Conservation (phyloP, 2,888 invertebrate species). For the Platynereis dumerilii region DNA sequence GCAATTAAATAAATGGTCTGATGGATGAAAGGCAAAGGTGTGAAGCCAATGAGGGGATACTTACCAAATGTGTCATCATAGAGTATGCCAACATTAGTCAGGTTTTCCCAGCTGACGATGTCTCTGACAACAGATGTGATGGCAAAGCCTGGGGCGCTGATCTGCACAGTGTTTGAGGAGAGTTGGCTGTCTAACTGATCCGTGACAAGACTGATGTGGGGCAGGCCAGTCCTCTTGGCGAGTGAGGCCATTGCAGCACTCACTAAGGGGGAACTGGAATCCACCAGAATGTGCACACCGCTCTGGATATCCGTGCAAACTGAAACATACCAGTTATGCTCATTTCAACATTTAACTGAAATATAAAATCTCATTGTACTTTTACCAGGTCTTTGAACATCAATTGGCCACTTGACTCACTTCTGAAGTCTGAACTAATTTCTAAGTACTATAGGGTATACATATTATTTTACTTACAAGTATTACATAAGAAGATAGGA, state of each 20-base stretch:
- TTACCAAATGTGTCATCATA: slow-evolving; percentile 86
- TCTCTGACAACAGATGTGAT: slow-evolving; percentile 83
- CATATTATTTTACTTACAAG: no score
- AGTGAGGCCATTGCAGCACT: slow-evolving; percentile 47
- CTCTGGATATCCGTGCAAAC: slow-evolving; percentile 43
- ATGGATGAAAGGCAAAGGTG: no score
- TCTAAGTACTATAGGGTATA: no score
- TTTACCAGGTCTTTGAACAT: no score
- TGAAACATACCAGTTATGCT: no score
- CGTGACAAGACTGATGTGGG: slow-evolving; percentile 49
- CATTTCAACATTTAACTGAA: no score
- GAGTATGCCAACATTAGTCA: slow-evolving; percentile 89
- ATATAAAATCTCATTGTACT: no score
- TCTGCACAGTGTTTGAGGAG: slow-evolving; percentile 25
- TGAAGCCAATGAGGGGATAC: slow-evolving; percentile 42
- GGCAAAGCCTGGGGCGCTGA: slow-evolving; percentile 84
- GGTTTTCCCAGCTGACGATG: slow-evolving; percentile 81
- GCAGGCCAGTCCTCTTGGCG: slow-evolving; percentile 45
- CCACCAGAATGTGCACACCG: slow-evolving; percentile 45
- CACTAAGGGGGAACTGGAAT: slow-evolving; percentile 46
- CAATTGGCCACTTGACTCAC: no score
- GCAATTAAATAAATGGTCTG: no score
- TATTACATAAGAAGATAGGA: no score
- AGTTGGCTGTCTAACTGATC: slow-evolving; percentile 21
- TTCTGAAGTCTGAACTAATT: no score